Percentiles rank a stretch among this genome's conserved stretches.
These are phyloP conservation scores for Anarhynchus alexandrinus DNA, from an alignment of 2,113 vertebrate species.

Conservation along the genomic window DNA sequence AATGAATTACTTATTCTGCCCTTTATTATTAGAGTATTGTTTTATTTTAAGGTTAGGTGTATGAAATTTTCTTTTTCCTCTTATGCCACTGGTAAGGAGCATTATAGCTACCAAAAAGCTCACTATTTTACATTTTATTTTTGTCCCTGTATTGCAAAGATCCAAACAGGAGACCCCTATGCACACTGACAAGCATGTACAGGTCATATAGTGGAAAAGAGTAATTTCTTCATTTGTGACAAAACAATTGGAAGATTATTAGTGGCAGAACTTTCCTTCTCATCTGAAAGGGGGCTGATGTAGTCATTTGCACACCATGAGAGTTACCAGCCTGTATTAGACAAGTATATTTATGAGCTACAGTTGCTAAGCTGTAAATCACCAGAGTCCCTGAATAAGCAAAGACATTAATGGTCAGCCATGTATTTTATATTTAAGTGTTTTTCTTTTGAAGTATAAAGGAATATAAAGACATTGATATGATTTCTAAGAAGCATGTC, in stretches of 20 bases:
- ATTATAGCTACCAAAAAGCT: background rate
- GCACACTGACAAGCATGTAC: background rate
- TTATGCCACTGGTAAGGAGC: background rate
- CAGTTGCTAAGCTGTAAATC: constrained; percentile 19
- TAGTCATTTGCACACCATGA: background rate
- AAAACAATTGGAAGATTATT: background rate
- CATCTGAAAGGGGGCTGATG: background rate
- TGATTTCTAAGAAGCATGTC: background rate
- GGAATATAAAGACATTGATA: background rate
- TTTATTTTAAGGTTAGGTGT: background rate
- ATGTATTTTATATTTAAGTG: background rate
- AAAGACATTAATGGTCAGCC: constrained; percentile 6
- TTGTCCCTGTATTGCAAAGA: background rate
- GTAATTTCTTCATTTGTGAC: background rate
- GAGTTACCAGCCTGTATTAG: background rate
- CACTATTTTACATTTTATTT: background rate
- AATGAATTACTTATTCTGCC: background rate
- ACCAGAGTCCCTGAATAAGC: background rate
- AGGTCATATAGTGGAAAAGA: background rate
- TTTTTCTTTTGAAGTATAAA: background rate
- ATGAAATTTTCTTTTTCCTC: background rate
- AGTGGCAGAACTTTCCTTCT: background rate
- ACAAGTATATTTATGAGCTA: constrained; percentile 24
- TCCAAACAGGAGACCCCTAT: background rate
- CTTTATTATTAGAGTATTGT: background rate